Evolutionary conservation across 2,113 vertebrate genomes (phyloP).

Genomic region (Colossoma macropomum): DNA sequence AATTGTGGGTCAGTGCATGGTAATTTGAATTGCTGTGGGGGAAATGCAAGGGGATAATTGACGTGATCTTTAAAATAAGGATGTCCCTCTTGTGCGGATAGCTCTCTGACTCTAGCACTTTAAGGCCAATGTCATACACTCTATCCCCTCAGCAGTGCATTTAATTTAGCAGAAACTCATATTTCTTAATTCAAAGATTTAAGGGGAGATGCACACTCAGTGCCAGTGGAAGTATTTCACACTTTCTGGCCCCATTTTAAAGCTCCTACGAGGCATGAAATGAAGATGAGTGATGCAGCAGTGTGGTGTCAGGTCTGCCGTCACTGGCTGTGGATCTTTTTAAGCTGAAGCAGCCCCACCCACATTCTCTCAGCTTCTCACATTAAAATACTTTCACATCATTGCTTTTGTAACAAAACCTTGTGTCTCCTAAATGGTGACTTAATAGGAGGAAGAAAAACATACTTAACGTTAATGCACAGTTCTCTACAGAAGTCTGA

Average conservation of each 20-base stretch:
- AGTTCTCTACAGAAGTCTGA: no score
- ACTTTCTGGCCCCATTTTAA: background rate
- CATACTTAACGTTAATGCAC: no score
- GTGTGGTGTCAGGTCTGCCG: constrained; percentile 3
- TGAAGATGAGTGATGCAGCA: background rate
- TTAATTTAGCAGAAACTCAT: constrained; percentile 6
- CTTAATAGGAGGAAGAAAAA: no score
- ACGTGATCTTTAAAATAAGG: background rate
- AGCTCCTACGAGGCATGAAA: background rate
- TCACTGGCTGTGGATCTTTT: background rate
- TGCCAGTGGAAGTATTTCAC: background rate
- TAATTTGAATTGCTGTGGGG: constrained; percentile 12
- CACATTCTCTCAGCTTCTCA: background rate
- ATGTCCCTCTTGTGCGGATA: background rate
- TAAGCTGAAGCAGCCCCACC: background rate
- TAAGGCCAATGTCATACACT: background rate
- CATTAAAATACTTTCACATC: no score
- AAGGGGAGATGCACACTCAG: background rate
- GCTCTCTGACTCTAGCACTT: background rate
- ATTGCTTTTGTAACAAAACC: no score
- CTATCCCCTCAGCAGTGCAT: background rate
- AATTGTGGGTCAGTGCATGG: constrained; percentile 41
- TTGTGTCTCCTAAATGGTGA: no score
- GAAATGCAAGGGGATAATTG: constrained; percentile 22
- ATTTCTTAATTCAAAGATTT: constrained; percentile 3